phyloP scores from a whole-genome alignment of 35 echinoderm and acorn worm species.

The Apostichopus japonicus region DNA sequence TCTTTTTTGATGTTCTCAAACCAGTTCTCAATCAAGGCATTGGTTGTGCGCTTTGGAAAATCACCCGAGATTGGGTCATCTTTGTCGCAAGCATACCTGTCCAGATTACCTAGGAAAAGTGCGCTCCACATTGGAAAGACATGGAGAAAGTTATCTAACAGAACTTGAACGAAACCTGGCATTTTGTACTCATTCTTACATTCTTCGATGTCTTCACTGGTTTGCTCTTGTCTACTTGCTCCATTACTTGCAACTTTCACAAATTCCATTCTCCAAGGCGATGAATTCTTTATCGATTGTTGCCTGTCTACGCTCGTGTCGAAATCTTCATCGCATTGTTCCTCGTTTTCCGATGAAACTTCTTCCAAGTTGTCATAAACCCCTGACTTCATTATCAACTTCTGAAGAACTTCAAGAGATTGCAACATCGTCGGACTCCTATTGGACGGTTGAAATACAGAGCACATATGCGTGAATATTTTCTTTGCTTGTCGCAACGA shows the following conservation, averaged over 20 bases:
- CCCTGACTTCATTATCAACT: not conserved
- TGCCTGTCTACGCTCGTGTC: not conserved
- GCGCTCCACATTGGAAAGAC: conserved; percentile 30
- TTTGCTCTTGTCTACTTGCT: too few relatives aligned
- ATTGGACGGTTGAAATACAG: not conserved
- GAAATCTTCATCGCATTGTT: not conserved
- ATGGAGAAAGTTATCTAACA: conserved; percentile 13
- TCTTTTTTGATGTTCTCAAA: conserved; percentile 28
- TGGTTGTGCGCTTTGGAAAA: not conserved
- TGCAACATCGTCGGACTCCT: too few relatives aligned
- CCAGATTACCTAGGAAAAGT: not conserved
- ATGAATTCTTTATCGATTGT: not conserved
- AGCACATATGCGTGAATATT: not conserved
- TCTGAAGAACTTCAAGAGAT: too few relatives aligned
- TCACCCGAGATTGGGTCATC: not conserved
- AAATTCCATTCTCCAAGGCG: not conserved
- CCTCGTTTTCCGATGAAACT: not conserved
- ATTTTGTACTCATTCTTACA: not conserved
- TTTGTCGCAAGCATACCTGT: not conserved
- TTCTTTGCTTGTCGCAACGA: not conserved
- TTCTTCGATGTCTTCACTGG: too few relatives aligned
- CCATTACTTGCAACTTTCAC: not conserved
- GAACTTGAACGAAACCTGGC: not conserved
- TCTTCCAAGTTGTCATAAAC: not conserved
- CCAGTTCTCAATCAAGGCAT: conserved; percentile 34